phyloP scores from a whole-genome alignment of 2,113 vertebrate genomes.

The Peromyscus maniculatus region DNA sequence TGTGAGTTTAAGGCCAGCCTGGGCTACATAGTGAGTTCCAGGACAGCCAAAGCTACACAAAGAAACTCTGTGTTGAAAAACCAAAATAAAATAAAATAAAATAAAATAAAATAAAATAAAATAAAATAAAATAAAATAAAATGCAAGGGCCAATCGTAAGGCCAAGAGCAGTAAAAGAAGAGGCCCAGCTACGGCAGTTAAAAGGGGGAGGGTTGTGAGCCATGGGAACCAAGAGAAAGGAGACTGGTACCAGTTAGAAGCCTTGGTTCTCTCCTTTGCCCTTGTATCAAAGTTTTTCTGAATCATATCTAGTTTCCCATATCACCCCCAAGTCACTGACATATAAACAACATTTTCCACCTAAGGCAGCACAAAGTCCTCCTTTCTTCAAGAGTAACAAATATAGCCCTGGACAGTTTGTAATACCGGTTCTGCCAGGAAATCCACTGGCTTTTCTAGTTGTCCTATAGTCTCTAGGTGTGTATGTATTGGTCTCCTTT shows the following conservation, averaged over 20 bases:
- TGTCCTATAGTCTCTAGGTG: background rate
- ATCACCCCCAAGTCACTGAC: background rate
- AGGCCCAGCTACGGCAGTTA: background rate
- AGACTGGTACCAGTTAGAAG: background rate
- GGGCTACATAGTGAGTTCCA: background rate
- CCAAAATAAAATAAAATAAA: background rate
- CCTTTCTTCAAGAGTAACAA: background rate
- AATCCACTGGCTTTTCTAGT: background rate
- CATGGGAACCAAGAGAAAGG: background rate
- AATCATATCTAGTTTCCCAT: background rate
- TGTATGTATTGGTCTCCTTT: background rate
- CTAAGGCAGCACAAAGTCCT: background rate
- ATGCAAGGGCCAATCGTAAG: background rate
- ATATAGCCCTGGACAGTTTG: too few relatives aligned
- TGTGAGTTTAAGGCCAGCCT: background rate
- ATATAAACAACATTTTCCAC: background rate
- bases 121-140: background rate
- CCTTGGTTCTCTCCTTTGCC: background rate
- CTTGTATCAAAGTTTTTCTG: background rate
- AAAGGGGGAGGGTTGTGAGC: background rate
- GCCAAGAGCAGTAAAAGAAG: background rate
- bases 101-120: background rate
- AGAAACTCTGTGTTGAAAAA: background rate
- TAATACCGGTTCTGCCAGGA: background rate
- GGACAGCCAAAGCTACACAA: background rate